phyloP scores from a whole-genome alignment of 2,113 vertebrate species.

The Labeo catla region DNA sequence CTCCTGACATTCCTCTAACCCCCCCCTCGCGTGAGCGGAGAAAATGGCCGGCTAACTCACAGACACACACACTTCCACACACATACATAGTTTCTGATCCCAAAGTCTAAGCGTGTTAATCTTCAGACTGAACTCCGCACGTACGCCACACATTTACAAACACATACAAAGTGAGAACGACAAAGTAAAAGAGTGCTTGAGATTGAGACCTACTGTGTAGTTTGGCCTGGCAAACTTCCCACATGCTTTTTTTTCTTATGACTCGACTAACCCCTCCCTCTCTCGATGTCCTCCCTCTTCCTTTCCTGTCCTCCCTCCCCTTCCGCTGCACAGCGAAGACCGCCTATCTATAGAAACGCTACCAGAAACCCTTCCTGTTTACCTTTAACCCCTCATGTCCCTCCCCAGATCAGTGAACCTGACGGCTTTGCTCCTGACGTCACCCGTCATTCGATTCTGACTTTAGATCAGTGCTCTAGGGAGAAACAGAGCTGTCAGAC shows the following conservation, averaged over 20 bases:
- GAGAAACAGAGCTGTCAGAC: constrained; percentile 12
- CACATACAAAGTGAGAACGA: constrained; percentile 37
- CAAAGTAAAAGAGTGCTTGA: constrained; percentile 67
- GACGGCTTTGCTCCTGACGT: constrained; percentile 29
- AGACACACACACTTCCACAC: neutral
- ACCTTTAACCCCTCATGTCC: constrained; percentile 74
- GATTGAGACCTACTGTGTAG: constrained; percentile 77
- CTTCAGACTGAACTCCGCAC: constrained; percentile 9
- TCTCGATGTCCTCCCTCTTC: constrained; percentile 42
- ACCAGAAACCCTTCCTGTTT: constrained; percentile 78
- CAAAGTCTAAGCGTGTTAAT: constrained; percentile 59
- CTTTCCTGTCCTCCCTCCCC: constrained; percentile 63
- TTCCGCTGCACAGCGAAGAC: constrained; percentile 67
- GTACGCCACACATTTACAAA: neutral
- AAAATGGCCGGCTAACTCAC: constrained; percentile 4
- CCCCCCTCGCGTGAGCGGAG: constrained; percentile 30
- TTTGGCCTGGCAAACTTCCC: constrained; percentile 73
- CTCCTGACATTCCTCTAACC: constrained; percentile 58
- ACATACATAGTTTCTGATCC: neutral
- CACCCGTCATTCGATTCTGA: constrained; percentile 2
- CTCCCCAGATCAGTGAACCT: constrained; percentile 58
- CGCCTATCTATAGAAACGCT: constrained; percentile 46
- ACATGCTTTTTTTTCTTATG: constrained; percentile 68
- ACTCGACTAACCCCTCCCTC: constrained; percentile 73
- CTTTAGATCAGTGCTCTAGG: neutral